Evolutionary conservation across 2,888 invertebrate species (phyloP).

Genomic region (Pomacea canaliculata): DNA sequence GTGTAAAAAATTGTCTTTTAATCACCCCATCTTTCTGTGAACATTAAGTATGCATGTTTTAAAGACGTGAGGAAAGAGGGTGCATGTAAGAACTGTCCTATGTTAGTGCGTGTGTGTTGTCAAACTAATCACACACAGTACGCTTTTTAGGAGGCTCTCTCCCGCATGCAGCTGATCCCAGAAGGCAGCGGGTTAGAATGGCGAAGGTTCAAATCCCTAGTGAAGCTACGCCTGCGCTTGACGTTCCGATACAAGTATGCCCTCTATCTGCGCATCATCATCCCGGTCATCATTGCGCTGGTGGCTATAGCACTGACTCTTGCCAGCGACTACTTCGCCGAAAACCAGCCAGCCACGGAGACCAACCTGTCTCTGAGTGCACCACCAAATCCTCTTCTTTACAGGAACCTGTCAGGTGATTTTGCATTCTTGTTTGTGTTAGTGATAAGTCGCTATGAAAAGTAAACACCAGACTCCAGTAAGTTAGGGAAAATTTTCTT

Average conservation of each 20-base stretch:
- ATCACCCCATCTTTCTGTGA: too few relatives aligned
- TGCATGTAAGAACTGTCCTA: too few relatives aligned
- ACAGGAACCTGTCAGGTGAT: slow-evolving; percentile 15
- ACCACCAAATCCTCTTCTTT: not conserved
- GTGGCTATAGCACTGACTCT: slow-evolving; percentile 7
- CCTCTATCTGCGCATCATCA: slow-evolving; percentile 2
- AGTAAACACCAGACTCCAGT: too few relatives aligned
- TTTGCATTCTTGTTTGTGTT: not conserved
- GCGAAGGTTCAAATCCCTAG: slow-evolving; percentile 5
- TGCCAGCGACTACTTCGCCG: slow-evolving; percentile 9
- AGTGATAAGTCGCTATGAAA: too few relatives aligned
- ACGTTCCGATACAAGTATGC: not conserved
- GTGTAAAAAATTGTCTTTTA: too few relatives aligned
- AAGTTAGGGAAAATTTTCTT: too few relatives aligned
- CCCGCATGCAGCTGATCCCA: not conserved
- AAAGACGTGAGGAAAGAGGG: too few relatives aligned
- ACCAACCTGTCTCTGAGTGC: not conserved
- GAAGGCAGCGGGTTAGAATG: slow-evolving; percentile 1
- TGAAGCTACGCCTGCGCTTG: slow-evolving; percentile 3
- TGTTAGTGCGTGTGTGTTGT: too few relatives aligned
- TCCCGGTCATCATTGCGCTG: not conserved
- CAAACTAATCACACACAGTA: too few relatives aligned
- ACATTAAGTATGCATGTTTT: too few relatives aligned
- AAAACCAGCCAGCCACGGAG: not conserved
- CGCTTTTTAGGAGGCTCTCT: slow-evolving; percentile 1